phyloP scores from a whole-genome alignment of 2,113 vertebrate species.

The Tychaedon coryphoeus region DNA sequence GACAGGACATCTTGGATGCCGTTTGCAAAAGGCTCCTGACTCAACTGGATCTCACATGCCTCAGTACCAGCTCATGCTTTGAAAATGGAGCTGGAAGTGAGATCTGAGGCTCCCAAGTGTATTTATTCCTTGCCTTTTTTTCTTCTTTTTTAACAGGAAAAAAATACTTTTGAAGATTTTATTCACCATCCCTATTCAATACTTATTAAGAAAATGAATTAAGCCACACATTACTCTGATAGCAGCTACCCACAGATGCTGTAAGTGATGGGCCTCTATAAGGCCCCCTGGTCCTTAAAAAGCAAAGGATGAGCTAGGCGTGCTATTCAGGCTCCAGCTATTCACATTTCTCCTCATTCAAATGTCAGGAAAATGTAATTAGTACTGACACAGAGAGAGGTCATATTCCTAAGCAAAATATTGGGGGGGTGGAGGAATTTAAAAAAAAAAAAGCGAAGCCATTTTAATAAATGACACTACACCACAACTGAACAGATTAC shows the following conservation, averaged over 20 bases:
- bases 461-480: neutral
- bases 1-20: neutral
- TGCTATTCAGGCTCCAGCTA: neutral
- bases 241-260: neutral
- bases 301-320: neutral
- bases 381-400: conserved; percentile 17
- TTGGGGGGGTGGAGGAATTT: neutral
- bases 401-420: conserved; percentile 22
- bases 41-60: neutral
- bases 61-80: neutral
- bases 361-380: conserved; percentile 28
- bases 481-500: neutral
- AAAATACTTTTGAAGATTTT: neutral
- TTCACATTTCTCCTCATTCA: neutral
- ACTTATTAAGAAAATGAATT: neutral
- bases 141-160: neutral
- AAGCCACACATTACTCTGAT: neutral
- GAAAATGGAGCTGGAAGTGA: neutral
- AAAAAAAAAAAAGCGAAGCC: neutral
- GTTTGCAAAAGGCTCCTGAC: neutral
- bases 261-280: neutral
- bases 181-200: neutral
- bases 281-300: neutral
- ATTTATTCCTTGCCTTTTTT: neutral
- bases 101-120: neutral